Conservation (phyloP, 2,888 invertebrate genomes). For the Sicus ferrugineus region DNA sequence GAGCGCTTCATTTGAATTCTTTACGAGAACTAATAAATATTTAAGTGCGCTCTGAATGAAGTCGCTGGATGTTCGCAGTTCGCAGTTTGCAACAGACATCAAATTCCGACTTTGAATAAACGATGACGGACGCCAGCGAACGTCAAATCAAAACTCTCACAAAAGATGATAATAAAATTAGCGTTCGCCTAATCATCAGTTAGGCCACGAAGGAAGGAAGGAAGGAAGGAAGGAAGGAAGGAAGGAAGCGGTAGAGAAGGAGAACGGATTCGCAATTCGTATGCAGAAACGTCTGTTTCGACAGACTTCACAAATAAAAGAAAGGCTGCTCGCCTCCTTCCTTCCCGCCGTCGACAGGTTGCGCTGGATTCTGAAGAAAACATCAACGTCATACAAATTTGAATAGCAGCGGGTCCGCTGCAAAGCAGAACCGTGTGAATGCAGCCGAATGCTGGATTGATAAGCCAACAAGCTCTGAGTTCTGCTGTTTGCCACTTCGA, state of each 20-base stretch:
- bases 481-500: neutral
- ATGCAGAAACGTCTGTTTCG: neutral
- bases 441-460: neutral
- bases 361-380: neutral
- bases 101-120: neutral
- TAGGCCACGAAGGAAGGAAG: neutral
- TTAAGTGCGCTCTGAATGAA: neutral
- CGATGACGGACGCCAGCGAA: neutral
- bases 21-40: neutral
- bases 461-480: neutral
- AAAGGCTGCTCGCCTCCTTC: too few relatives aligned
- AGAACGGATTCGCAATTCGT: too few relatives aligned
- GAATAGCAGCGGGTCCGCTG: neutral
- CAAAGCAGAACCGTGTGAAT: neutral
- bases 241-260: constrained; percentile 3
- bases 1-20: too few relatives aligned
- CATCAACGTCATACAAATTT: neutral
- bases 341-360: neutral
- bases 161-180: constrained; percentile 6
- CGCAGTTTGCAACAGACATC: too few relatives aligned
- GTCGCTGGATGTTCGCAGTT: neutral
- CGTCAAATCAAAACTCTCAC: constrained; percentile 11
- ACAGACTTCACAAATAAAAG: neutral
- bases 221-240: constrained; percentile 1
- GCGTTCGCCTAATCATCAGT: constrained; percentile 21